Evolutionary conservation across 37 sponge, comb jelly and placozoan species (phyloP).

Genomic region (Geodia barretti): DNA sequence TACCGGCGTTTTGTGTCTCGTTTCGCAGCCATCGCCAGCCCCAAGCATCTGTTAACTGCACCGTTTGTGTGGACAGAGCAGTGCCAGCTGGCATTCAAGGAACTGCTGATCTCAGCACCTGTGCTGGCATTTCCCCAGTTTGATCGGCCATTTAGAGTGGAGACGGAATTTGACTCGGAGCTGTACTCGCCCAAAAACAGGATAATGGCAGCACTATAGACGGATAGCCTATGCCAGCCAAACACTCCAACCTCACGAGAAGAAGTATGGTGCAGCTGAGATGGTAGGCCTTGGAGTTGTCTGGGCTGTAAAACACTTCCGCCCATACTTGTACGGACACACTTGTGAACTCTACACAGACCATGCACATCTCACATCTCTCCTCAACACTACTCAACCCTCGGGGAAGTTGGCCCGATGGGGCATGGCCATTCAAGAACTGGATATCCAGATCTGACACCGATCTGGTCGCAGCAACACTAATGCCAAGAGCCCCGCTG

Average conservation of each 20-base stretch:
- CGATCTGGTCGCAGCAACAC: background rate
- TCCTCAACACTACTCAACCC: slow-evolving; percentile 15
- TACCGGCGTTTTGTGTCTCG: slow-evolving; percentile 16
- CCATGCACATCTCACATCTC: slow-evolving; percentile 27
- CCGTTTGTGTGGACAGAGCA: slow-evolving; percentile 31
- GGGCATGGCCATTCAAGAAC: no score
- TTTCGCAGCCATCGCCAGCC: slow-evolving; percentile 39
- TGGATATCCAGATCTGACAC: slow-evolving; percentile 10
- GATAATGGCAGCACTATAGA: slow-evolving; percentile 38
- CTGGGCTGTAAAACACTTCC: slow-evolving; percentile 41
- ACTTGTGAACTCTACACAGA: slow-evolving; percentile 30
- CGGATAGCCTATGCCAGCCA: slow-evolving; percentile 57
- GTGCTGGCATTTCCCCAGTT: slow-evolving; percentile 20
- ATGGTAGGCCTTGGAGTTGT: slow-evolving; percentile 55
- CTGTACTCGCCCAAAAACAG: no score
- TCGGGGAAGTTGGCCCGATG: slow-evolving; percentile 29
- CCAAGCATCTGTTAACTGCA: slow-evolving; percentile 23
- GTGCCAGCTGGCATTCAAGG: slow-evolving; percentile 23
- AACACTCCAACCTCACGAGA: slow-evolving; percentile 30
- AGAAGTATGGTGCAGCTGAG: slow-evolving; percentile 44
- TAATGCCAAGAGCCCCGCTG: background rate
- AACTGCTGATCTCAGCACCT: slow-evolving; percentile 26
- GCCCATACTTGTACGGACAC: slow-evolving; percentile 57
- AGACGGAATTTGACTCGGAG: slow-evolving; percentile 41
- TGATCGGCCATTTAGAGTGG: slow-evolving; percentile 21